Evolutionary conservation across 2,888 invertebrate genomes (phyloP), one percentile per base, ranked within the genome.

Genomic region (Aporophyla nigra): DNA sequence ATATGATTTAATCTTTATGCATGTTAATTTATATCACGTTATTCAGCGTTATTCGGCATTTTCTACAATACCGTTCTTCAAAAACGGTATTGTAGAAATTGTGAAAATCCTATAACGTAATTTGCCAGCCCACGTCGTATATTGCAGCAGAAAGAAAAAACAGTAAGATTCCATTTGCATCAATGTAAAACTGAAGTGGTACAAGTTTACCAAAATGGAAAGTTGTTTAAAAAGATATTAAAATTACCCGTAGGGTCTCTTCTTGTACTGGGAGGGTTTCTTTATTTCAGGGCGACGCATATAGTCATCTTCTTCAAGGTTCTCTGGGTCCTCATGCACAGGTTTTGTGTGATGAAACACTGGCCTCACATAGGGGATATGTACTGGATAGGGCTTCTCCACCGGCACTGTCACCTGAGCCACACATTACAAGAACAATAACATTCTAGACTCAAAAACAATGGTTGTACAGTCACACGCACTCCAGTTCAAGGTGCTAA

Each of bases 311-410:
- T 95, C 96, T 9, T 90, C 90, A 58, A 89, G 81, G 12, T 88
- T 84, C 53, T 94, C 93, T 51, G 88, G 86, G 27, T 95, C 95
- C 27, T 96, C 96, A 27, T 92, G 91, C 12, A 93, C 86, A 5
- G 90, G 92, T 79, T 93, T 92, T 40, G 95, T 92, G 86, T 96
- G 96, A 85, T 96, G 96, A 89, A 96, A 96, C 74, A 97, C 95
- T 2, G 97, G 97, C 86, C 97, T 95, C 58, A 97, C 93, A 81
- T 98, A 97, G 58, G 98, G 98, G 58, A 98, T 97, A 85, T 97
- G 97, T 3, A 98, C 97, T 46, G 98, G 98, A 90, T 97, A 98
- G 7, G 98, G 98, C 91, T 98, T 97, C 71, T 98, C 97, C 65
- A 98, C 97, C 86, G 98, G 97, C 6, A 98, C 98, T 91, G 97